Conservation (phyloP, 1,140 invertebrate species). For the Orius insidiosus region DNA sequence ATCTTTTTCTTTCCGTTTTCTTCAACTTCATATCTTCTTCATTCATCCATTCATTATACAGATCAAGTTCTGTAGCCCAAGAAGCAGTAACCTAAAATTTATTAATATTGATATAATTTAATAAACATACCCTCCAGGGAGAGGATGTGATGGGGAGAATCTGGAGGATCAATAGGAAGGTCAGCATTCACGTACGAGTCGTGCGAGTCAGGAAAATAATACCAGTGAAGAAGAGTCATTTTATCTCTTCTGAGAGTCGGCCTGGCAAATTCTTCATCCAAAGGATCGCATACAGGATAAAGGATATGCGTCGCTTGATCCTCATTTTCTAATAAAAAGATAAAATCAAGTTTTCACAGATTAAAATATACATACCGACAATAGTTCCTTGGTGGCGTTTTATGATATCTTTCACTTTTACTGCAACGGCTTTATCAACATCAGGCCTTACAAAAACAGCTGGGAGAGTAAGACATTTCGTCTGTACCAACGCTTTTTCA, state of each 20-base stretch:
- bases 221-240: constrained; percentile 80
- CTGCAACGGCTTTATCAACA: constrained; percentile 63
- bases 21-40: constrained; percentile 97
- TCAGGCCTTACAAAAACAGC: constrained; percentile 66
- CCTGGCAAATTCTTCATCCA: constrained; percentile 81
- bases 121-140: constrained; percentile 29
- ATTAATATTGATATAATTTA: background rate
- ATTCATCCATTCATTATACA: constrained; percentile 97
- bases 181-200: constrained; percentile 61
- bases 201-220: constrained; percentile 80
- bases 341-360: background rate
- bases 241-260: constrained; percentile 69
- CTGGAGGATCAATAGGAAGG: constrained; percentile 25
- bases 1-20: constrained; percentile 65
- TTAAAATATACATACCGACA: constrained; percentile 23
- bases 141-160: constrained; percentile 28
- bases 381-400: constrained; percentile 68
- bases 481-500: constrained; percentile 66
- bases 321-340: constrained; percentile 43
- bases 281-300: constrained; percentile 62
- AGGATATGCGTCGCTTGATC: constrained; percentile 84
- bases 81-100: constrained; percentile 46
- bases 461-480: constrained; percentile 62
- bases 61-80: constrained; percentile 81
- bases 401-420: constrained; percentile 76